phyloP scores from a whole-genome alignment of 30 jellyfish, hydroid and myxozoan species.

The Cassiopea andromeda region DNA sequence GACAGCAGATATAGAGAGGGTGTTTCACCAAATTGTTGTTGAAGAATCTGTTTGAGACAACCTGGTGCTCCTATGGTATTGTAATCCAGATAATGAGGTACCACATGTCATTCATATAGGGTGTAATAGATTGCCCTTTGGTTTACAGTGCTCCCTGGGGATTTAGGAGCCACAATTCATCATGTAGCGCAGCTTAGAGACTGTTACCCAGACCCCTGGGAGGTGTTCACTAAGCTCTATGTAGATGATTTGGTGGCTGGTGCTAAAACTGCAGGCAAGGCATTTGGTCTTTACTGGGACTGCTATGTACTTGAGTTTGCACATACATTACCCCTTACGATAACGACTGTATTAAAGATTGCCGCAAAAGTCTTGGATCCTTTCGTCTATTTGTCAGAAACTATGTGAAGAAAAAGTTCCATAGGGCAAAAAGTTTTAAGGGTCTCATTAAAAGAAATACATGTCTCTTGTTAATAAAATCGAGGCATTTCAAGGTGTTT shows the following conservation, averaged over 20 bases:
- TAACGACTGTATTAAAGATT: background rate
- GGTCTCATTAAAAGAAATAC: background rate
- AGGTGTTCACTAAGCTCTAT: conserved; percentile 10
- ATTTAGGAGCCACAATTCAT: conserved; percentile 47
- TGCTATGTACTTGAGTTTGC: background rate
- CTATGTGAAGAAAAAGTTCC: background rate
- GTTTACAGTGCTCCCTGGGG: conserved; percentile 26
- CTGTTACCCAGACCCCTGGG: conserved; percentile 9
- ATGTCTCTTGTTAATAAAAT: background rate
- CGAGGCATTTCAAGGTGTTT: background rate
- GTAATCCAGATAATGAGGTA: background rate
- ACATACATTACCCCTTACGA: background rate
- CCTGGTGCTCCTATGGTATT: conserved; percentile 27
- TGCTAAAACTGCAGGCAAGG: background rate
- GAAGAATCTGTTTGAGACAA: conserved; percentile 19
- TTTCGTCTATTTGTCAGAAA: background rate
- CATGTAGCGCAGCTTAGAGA: conserved; percentile 18
- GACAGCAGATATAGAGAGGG: conserved; percentile 59
- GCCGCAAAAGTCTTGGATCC: background rate
- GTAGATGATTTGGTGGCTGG: conserved; percentile 34
- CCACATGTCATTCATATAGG: conserved; percentile 35
- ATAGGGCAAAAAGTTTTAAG: background rate
- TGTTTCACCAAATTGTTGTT: conserved; percentile 32
- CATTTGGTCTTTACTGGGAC: conserved; percentile 2
- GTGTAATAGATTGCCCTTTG: conserved; percentile 12